Evolutionary conservation across 2,888 invertebrate genomes (phyloP), one percentile per base, ranked within the genome.

Genomic region (Sesia bembeciformis): DNA sequence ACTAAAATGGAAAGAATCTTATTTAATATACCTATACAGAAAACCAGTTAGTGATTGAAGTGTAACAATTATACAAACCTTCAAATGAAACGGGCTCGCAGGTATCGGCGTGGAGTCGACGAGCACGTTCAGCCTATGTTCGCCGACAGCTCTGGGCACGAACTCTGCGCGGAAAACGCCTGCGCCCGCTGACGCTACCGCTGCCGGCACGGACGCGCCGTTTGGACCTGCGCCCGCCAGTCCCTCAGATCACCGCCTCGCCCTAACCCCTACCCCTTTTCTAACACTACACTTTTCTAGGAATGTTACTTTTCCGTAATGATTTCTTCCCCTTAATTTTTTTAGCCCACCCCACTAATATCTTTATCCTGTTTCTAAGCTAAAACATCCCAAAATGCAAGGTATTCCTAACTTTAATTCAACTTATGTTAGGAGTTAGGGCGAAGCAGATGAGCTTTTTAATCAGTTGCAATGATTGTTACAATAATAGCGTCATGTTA

Each of bases 41-140:
- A 23, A 23, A 23, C 2, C 23, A 23, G n/a, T n/a, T n/a, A n/a
- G 23, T 23, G 23, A 23, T 23, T 23, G n/a, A n/a, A 23, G 23
- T 23, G 23, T 23, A 23, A 23, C 23, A 23, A 23, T 2, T 23
- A 23, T 46, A 46, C 46, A n/a, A 46, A 92, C 92, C 91, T 98
- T 97, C 67, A 97, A 95, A 66, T 96, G 94, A 83, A 98, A 98
- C 4, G 98, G 98, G 74, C 97, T 97, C 52, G 98, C 98, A 39
- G 94, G 94, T 58, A 97, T 95, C 6, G 97, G 94, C 67, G 92
- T 83, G 61, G 94, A 94, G 75, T 93, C 94, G 59, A 96, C 95
- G 57, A 93, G 94, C 59, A 98, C 96, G 68, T 96, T 94, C 60
- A 98, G 95, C 58, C 95, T 93, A 81, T 98, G 97, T 72, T 97